Evolutionary conservation across 2,797 vertebrate species (phyloP), one percentile per base, ranked within the genome.

Genomic region (Anabas testudineus): DNA sequence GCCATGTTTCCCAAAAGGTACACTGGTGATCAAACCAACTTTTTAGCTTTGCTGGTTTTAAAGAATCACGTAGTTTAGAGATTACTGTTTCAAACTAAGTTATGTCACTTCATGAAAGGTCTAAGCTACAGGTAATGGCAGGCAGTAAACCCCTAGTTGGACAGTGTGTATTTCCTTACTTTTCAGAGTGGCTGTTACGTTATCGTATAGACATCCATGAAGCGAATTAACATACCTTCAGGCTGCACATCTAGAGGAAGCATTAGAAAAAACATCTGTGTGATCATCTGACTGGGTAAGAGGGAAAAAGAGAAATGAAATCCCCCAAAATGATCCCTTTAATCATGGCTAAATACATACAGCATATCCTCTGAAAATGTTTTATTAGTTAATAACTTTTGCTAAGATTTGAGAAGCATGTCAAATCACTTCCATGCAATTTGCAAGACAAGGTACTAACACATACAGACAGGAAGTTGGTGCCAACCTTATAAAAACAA

Each of bases 401-500:
- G 21, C 45, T 37, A 3, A 36, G 39, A 32, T 73, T 74, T 69
- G 62, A 57, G n/a, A 73, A 37, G 58, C 43, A 56, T 72, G 49
- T 56, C 64, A 64, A 61, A 41, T 68, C 15, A 68, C 54, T 53
- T 51, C 34, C 18, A 10, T 64, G 63, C 10, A 56, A 71, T 67
- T 67, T 68, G 30, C 51, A 65, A 72, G 61, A 73, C 39, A 66
- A 76, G 30, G 48, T 60, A 19, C 13, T 30, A 72, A 74, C 53
- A 81, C 37, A 79, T 37, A 39, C 42, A 71, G 73, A 67, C 61
- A 82, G 66, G 47, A 72, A 73, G 61, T 58, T 71, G 63, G 51
- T 60, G 59, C 72, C 73, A 76, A 43, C 57, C 12, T 63, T 43
- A 37, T 24, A 10, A 30, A 66, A 39, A 78, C 12, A 63, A 57